These are phyloP conservation scores for Pilophorus perplexus DNA, from an alignment of 2,888 invertebrate genomes.

Conservation along the genomic window DNA sequence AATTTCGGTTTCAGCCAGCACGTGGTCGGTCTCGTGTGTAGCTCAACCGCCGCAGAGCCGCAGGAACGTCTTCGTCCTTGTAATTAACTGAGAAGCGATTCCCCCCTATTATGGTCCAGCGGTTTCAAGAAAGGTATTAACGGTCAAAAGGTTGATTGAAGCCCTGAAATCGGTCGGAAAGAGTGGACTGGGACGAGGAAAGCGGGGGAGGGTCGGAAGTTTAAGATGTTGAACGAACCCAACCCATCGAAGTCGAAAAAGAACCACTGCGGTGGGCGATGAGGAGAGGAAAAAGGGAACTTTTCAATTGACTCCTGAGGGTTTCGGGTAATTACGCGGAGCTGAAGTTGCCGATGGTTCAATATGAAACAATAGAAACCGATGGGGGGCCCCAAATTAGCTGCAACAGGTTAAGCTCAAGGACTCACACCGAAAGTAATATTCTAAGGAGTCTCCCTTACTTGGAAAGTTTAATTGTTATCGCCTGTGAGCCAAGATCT, in stretches of 20 bases:
- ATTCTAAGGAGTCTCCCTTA: neutral
- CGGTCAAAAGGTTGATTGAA: conserved; percentile 29
- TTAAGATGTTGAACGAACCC: conserved; percentile 22
- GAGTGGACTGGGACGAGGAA: neutral
- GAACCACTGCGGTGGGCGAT: neutral
- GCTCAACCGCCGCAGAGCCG: no score
- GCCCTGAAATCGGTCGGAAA: conserved; percentile 27
- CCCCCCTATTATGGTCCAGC: conserved; percentile 2
- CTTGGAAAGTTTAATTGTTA: conserved; percentile 13
- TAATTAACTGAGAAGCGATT: conserved; percentile 1
- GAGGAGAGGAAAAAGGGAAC: conserved; percentile 1
- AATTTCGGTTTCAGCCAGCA: no score
- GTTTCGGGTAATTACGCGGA: conserved; percentile 26
- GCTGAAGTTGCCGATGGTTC: conserved; percentile 32
- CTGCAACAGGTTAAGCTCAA: conserved; percentile 24
- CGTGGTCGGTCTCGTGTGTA: no score
- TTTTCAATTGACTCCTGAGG: conserved; percentile 32
- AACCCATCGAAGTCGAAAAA: no score
- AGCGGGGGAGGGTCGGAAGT: neutral
- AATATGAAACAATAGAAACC: conserved; percentile 31
- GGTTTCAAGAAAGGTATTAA: conserved; percentile 14
- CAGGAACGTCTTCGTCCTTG: no score
- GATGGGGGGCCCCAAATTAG: conserved; percentile 29
- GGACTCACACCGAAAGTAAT: conserved; percentile 1
- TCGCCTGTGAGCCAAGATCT: conserved; percentile 5